A percentile compares a stretch with the other conserved stretches of the same genome.
Conservation (phyloP, 2,797 vertebrate species). For the Schizopygopsis malacanthus region DNA sequence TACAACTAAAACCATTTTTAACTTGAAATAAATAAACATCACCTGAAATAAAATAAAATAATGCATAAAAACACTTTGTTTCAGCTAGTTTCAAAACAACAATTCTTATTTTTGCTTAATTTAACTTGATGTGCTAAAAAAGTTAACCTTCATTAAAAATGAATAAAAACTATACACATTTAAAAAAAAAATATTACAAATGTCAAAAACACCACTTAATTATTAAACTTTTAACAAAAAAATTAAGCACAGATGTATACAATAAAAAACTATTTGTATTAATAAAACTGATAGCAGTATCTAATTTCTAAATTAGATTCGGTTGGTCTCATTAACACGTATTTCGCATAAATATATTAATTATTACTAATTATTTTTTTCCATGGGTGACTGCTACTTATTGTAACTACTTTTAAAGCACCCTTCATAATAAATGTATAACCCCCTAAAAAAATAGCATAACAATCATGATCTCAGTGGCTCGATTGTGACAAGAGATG, state of each 20-base stretch:
- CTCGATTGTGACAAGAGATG: constrained; percentile 31
- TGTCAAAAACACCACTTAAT: background rate
- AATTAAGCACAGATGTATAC: background rate
- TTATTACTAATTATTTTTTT: background rate
- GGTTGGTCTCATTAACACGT: background rate
- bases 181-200: background rate
- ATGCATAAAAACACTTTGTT: background rate
- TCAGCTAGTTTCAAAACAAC: background rate
- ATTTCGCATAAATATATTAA: background rate
- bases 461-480: background rate
- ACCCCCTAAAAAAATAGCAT: background rate
- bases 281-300: background rate
- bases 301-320: background rate
- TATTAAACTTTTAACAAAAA: background rate
- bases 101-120: background rate
- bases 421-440: background rate
- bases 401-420: background rate
- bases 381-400: background rate
- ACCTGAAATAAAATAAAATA: too few species aligned
- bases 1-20: background rate
- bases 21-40: too few species aligned
- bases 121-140: background rate
- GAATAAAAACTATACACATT: background rate
- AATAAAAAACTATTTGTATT: background rate
- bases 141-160: background rate